Conservation (phyloP, 2,113 vertebrate genomes). For the Epinephelus moara region DNA sequence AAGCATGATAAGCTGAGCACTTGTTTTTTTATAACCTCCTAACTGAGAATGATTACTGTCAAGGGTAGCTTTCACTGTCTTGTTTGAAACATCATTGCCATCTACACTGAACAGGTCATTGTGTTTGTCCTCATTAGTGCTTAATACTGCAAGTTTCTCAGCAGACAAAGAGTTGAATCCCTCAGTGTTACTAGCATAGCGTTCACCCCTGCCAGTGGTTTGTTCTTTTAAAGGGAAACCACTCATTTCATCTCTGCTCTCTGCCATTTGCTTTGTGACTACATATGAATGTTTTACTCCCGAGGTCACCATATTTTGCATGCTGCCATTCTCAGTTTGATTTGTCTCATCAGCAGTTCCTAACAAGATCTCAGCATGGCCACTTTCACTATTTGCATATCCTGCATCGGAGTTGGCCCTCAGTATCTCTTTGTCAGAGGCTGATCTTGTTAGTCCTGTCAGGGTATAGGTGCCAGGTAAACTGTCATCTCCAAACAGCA, state of each 20-base stretch:
- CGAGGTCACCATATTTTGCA: conserved; percentile 11
- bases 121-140: conserved; percentile 23
- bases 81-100: conserved; percentile 24
- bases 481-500: conserved; percentile 47
- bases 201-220: conserved; percentile 1
- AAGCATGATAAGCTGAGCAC: not conserved
- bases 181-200: not conserved
- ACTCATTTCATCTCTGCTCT: conserved; percentile 13
- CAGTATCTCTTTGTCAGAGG: conserved; percentile 10
- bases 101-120: not conserved
- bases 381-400: conserved; percentile 29
- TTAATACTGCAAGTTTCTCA: conserved; percentile 19
- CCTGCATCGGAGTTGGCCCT: not conserved
- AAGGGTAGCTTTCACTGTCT: not conserved
- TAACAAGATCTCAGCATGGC: conserved; percentile 24
- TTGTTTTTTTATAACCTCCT: conserved; percentile 10
- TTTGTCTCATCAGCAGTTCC: conserved; percentile 29
- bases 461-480: conserved; percentile 49
- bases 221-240: not conserved
- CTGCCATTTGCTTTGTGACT: conserved; percentile 13
- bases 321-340: conserved; percentile 11
- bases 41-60: conserved; percentile 11
- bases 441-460: conserved; percentile 43
- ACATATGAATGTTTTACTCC: conserved; percentile 20
- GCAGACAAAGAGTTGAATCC: conserved; percentile 16